Evolutionary conservation across 2,888 invertebrate genomes (phyloP), one percentile per base, ranked within the genome.

Genomic region (Macrophya alboannulata): DNA sequence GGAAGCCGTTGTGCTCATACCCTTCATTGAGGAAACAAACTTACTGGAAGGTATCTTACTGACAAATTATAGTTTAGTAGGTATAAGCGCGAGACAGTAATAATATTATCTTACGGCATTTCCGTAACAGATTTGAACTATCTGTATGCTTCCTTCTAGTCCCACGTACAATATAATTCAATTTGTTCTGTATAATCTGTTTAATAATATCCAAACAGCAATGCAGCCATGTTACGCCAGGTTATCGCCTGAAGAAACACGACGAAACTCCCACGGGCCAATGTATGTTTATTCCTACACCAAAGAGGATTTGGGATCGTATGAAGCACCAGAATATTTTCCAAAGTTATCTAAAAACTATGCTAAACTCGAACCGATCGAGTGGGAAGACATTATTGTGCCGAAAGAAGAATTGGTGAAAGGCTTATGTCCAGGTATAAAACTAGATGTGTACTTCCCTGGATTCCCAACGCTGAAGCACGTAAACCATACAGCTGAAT

Each of bases 391-490:
- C 51, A 93, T 97, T 25, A 92, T 95, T 1, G 95, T 97, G 17
- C 94, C 96, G 0, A 91, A 88, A 9, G 93, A 94, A 0, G 94
- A 95, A 89, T 93, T 98, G 31, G 94, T 95, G 4, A 95, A 96
- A 86, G 98, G 98, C 9, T 94, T 97, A 86, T 95, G 96, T 91
- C 96, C 96, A 0, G 96, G 96, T 85, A 96, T 96, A 0, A 94
- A 95, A 85, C 93, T 96, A 51, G 96, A 97, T 90, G 95, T 97
- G 82, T 96, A 97, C 92, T 98, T 96, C 93, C 97, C 98, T 0
- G 99, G 99, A 12, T 99, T 99, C 93, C 99, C 99, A 0, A 98
- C 98, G 0, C 95, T 99, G 94, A 97, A 97, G 89, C 97, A 98
- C 93, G 94, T 99, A 59, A 94, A 96, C 40, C 98, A 98, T 92